Evolutionary conservation across 2,797 vertebrate genomes (phyloP), one percentile per base, ranked within the genome.

Genomic region (Euthynnus affinis): DNA sequence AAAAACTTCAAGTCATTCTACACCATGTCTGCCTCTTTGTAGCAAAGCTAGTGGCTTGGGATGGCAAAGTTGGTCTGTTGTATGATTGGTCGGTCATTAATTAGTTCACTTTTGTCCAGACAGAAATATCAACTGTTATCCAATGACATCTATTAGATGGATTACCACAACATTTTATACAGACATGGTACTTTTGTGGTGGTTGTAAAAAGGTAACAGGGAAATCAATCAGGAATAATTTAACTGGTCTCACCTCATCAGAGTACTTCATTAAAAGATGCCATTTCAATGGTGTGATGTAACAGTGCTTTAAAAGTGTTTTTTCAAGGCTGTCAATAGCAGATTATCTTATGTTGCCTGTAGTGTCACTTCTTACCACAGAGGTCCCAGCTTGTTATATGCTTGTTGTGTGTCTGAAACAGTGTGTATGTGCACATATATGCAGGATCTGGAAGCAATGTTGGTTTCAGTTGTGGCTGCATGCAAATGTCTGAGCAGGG

Each of bases 401-500:
- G 5, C 17, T 10, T 10, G 37, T 46, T 75, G 27, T 56, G 60
- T 52, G 18, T 52, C 18, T 49, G 46, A 49, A 49, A 64, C 42
- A 25, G 18, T 53, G 25, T 67, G 23, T 3, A 20, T 4, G 7
- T 7, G 3, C 6, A 32, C 6, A 32, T 49, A 25, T 44, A 44
- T 69, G 34, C 25, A 44, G 18, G n/a, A 23, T 81, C 9, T 44
- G 58, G 64, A 71, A 46, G 52, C 48, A 2, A 15, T 29, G 51
- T 2, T 53, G 46, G n/a, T 68, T 58, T 64, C 6, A 74, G 75
- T 57, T 1, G 0, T 32, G 18, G 32, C 49, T 66, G 25, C 62
- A 48, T 76, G 55, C 67, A 72, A 70, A 53, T 51, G 63, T 86
- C 66, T 85, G 64, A 68, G 42, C 29, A 40, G 25, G 9, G 27